Evolutionary conservation across 2,113 vertebrate genomes (phyloP), one percentile per base, ranked within the genome.

Genomic region (Zeus faber): DNA sequence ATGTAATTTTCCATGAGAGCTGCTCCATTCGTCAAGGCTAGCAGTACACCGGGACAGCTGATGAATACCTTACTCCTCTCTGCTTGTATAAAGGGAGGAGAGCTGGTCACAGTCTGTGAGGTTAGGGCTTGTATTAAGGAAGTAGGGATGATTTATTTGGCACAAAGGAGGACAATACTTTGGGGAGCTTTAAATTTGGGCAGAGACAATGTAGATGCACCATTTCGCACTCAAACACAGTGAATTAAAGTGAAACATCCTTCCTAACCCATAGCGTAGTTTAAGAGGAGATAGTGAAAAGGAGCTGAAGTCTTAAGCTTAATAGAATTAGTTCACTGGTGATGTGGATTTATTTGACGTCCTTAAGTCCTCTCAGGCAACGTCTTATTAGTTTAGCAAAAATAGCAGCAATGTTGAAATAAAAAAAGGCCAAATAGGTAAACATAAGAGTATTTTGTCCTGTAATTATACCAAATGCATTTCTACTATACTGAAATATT

Each of bases 1-100:
- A 72, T 77, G 85, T 83, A 78, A 85, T 86, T 82, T 85, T 85
- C 79, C 72, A 70, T 81, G 73, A 82, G 76, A 77, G 84, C 72
- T 70, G 61, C 71, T 83, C 80, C 81, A 86, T 81, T 86, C 71
- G 80, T 84, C 77, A 84, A 77, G 74, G 80, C 78, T 54, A 64
- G 61, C 62, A 74, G 74, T 74, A 77, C 60, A 55, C 61, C 8
- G 65, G 77, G 65, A 76, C 63, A 74, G 70, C 78, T 68, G 79
- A 77, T 54, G 69, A 82, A 81, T 70, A 71, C 76, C 78, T 77
- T 64, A 58, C 72, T 80, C 74, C 60, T 76, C 73, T 67, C 61
- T 76, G 72, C 76, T 74, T 73, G 73, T 79, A 77, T 85, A 81
- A 86, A 77, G 77, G 85, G 72, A 79, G 80, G 70, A 74, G 79